These are phyloP conservation scores for Platycnemis pennipes DNA, from an alignment of 2,888 invertebrate species.

Conservation along the genomic window DNA sequence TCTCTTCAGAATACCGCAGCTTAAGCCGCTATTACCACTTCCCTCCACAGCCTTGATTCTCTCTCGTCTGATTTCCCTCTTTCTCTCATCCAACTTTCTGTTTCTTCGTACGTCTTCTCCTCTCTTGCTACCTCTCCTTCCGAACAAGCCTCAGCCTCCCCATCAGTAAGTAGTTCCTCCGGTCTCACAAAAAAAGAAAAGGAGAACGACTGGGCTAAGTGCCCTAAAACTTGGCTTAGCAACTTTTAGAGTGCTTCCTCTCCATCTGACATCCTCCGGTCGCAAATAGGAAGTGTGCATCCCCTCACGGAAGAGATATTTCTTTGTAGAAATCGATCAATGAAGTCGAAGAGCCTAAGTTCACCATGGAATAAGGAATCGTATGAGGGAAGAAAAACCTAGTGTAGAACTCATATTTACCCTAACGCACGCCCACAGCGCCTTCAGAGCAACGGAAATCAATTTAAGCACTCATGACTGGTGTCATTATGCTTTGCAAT, in stretches of 20 bases:
- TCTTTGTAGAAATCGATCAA: too few species aligned
- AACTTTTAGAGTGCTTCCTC: constrained; percentile 4
- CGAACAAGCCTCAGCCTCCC: neutral
- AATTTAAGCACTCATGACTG: too few species aligned
- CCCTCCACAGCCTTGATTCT: neutral
- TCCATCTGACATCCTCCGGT: neutral
- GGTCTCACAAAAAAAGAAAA: neutral
- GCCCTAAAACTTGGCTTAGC: neutral
- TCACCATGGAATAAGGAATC: too few species aligned
- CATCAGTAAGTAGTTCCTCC: neutral
- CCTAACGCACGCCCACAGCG: too few species aligned
- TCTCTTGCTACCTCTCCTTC: neutral
- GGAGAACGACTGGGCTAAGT: neutral
- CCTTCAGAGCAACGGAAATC: too few species aligned
- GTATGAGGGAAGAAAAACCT: too few species aligned
- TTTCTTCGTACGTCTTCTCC: neutral
- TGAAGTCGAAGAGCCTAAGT: too few species aligned
- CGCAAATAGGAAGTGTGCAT: neutral
- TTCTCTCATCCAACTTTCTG: neutral
- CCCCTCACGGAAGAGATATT: neutral
- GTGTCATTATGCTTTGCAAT: too few species aligned
- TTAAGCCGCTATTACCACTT: neutral
- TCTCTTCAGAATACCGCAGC: neutral
- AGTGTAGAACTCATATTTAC: too few species aligned
- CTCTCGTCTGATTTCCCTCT: neutral